A percentile compares a stretch with the other conserved stretches of the same genome.
Evolutionary conservation across 2,797 vertebrate species (phyloP).

Genomic region (Clarias pachynema): DNA sequence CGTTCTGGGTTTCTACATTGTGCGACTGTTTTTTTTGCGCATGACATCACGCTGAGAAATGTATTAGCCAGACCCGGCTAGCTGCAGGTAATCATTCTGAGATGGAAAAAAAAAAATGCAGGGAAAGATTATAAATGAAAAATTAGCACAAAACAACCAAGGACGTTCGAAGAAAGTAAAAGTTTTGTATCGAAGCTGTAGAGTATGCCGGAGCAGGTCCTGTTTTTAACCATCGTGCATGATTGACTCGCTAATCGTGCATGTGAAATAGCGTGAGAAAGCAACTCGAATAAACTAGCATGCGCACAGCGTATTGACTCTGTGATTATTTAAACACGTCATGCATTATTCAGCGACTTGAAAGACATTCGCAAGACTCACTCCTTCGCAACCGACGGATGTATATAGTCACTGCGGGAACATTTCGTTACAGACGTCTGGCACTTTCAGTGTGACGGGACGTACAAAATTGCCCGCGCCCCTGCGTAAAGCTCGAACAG

Average conservation of each 20-base stretch:
- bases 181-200: background rate
- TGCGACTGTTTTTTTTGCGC: background rate
- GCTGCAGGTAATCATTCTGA: slow-evolving; percentile 1
- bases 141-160: background rate
- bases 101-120: background rate
- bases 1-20: slow-evolving; percentile 18
- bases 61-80: slow-evolving; percentile 29
- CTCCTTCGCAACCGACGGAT: background rate
- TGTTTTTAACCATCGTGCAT: too few relatives aligned
- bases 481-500: slow-evolving; percentile 39
- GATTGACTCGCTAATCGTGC: background rate
- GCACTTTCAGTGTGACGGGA: slow-evolving; percentile 13
- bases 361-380: background rate
- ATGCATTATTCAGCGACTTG: background rate
- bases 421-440: slow-evolving; percentile 4
- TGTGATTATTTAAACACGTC: background rate
- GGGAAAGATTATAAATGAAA: slow-evolving; percentile 2
- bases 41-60: slow-evolving; percentile 29
- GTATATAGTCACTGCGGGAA: background rate
- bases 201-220: background rate
- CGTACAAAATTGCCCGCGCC: slow-evolving; percentile 1
- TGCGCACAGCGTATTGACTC: background rate
- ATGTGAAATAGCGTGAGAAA: background rate
- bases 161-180: slow-evolving; percentile 1
- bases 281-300: background rate